Evolutionary conservation across 2,888 invertebrate species (phyloP).

Genomic region (Falcaria lacertinaria): DNA sequence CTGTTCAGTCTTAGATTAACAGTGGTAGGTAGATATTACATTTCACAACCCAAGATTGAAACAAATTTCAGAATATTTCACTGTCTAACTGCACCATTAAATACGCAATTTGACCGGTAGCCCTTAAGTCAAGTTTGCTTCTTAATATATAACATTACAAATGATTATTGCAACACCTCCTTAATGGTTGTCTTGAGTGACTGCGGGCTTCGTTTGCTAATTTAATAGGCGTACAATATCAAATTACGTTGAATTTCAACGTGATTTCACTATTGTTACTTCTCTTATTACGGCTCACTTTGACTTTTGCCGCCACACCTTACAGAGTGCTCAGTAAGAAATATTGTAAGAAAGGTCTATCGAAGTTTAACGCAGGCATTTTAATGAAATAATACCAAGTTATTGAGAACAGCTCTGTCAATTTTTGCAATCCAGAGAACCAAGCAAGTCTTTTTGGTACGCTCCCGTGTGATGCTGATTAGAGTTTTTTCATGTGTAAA

Average conservation of each 20-base stretch:
- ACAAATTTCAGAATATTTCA: neutral
- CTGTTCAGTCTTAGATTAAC: no score
- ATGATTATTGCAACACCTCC: conserved; percentile 32
- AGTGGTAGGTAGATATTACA: no score
- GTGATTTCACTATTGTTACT: conserved; percentile 17
- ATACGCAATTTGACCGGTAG: conserved; percentile 1
- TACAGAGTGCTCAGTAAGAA: no score
- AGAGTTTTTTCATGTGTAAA: no score
- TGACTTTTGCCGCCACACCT: neutral
- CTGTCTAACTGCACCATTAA: neutral
- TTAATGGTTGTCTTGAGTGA: conserved; percentile 33
- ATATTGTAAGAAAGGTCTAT: neutral
- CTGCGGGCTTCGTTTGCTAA: conserved; percentile 28
- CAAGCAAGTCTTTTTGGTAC: no score
- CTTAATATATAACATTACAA: conserved; percentile 11
- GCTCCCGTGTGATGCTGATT: no score
- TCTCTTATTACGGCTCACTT: conserved; percentile 5
- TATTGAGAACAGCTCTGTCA: no score
- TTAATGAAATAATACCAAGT: no score
- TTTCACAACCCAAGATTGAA: no score
- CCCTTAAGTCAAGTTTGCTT: conserved; percentile 7
- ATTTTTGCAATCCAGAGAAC: no score
- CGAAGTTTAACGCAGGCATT: neutral
- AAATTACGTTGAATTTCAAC: conserved; percentile 29
- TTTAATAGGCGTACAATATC: conserved; percentile 43